Conservation (phyloP, 2,888 invertebrate species). For the Ctena decussata region DNA sequence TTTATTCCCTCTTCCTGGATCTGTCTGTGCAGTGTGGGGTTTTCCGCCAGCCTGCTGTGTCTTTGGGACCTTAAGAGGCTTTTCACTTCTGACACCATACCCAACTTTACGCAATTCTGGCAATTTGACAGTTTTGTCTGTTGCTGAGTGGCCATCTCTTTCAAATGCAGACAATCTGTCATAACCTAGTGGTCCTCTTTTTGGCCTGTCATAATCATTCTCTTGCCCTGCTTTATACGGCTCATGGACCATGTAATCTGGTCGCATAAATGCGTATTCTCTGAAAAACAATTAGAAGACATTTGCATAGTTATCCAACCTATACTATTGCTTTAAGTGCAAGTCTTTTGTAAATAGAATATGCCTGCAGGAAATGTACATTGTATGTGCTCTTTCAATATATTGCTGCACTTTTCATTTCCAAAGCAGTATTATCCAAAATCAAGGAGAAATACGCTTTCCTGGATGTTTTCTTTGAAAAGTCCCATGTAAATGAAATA, state of each 20-base stretch:
- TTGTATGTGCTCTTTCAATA: too few species aligned
- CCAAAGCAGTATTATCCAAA: too few species aligned
- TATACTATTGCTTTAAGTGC: too few species aligned
- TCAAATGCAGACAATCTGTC: constrained; percentile 74
- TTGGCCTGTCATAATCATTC: constrained; percentile 50
- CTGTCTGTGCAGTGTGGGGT: constrained; percentile 55
- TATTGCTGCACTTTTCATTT: too few species aligned
- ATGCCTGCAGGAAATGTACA: too few species aligned
- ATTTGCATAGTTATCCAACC: too few species aligned
- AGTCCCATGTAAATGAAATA: too few species aligned
- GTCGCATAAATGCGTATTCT: constrained; percentile 79
- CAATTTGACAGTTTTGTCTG: constrained; percentile 80
- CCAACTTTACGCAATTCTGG: constrained; percentile 74
- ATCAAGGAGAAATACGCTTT: too few species aligned
- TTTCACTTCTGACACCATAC: constrained; percentile 76
- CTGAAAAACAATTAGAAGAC: too few species aligned
- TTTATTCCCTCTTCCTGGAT: constrained; percentile 55
- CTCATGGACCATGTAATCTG: constrained; percentile 85
- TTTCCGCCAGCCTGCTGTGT: constrained; percentile 41
- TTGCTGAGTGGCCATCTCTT: constrained; percentile 69
- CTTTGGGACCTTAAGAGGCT: constrained; percentile 60
- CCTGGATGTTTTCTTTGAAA: too few species aligned
- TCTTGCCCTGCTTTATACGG: constrained; percentile 89
- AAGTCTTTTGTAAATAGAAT: too few species aligned
- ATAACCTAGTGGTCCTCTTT: constrained; percentile 69